phyloP scores from a whole-genome alignment of 2,113 vertebrate genomes.

The Lates calcarifer region DNA sequence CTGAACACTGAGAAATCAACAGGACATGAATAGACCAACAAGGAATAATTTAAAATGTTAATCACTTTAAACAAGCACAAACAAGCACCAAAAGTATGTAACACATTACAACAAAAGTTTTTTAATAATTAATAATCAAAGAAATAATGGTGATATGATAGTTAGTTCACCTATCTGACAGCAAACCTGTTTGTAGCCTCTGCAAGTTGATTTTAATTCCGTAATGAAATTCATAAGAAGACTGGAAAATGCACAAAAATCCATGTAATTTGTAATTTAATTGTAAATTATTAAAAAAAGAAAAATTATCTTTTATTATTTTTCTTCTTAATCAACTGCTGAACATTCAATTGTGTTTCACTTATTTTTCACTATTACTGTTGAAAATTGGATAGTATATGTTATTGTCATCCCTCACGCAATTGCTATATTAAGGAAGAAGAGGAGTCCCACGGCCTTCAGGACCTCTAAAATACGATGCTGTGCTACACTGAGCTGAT shows the following conservation, averaged over 20 bases:
- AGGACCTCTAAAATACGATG: conserved; percentile 22
- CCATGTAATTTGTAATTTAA: too few relatives aligned
- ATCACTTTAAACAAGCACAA: not conserved
- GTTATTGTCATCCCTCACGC: conserved; percentile 2
- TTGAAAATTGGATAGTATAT: not conserved
- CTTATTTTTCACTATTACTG: not conserved
- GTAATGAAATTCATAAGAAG: not conserved
- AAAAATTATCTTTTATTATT: too few relatives aligned
- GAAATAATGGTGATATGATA: not conserved
- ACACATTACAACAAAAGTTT: not conserved
- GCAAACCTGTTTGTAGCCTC: not conserved
- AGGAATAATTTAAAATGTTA: not conserved
- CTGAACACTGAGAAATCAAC: too few relatives aligned
- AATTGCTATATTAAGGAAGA: not conserved
- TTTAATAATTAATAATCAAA: not conserved
- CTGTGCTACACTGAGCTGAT: conserved; percentile 1
- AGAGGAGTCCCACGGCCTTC: conserved; percentile 18
- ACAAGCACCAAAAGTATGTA: not conserved
- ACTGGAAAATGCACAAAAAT: not conserved
- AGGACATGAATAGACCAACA: too few relatives aligned
- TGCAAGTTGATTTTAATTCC: not conserved
- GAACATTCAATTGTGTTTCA: not conserved
- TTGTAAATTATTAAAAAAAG: too few relatives aligned
- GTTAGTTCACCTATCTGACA: not conserved
- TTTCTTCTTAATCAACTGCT: not conserved